Evolutionary conservation across 1,140 invertebrate species (phyloP), one percentile per base, ranked within the genome.

Genomic region (Trichoplusia ni): DNA sequence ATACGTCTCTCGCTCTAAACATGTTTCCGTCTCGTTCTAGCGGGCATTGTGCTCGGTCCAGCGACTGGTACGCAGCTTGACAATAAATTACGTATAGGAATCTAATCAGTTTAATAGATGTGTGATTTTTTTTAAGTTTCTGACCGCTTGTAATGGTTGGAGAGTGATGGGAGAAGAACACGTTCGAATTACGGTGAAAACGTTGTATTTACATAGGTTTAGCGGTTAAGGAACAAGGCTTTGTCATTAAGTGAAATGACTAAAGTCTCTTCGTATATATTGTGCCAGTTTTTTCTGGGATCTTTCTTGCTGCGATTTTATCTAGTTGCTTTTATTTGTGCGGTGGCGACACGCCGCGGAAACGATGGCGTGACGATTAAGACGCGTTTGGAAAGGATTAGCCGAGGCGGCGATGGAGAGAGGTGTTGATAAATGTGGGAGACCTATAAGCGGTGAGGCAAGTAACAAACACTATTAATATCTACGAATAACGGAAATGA

Each of bases 41-140:
- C 84, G 84, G 86, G 75, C 85, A 89, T 87, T 89, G 86, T 86
- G 86, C 86, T 68, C 67, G 67, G 64, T 47, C 69, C 68, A 60
- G 64, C 47, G 79, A 84, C 75, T 77, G 75, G 75, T 75, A 42
- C 54, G 25, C 60, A 51, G 56, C 69, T 67, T 81, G 77, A 88
- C 86, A 88, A 88, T 89, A 89, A 89, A 88, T 88, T 84, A 88
- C 82, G 69, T 86, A 86, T 89, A 81, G 81, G 81, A 88, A 88
- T 89, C 86, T 89, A 88, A 89, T 89, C 86, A 86, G 77, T 89
- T 86, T 86, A 89, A 86, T 89, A 86, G 83, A 83, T 86, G 79
- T 88, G 81, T 85, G 81, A 81, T 85, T 87, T 86, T 89, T 83
- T 77, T 84, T 79, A 77, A 76, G 75, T 23, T 76, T 71, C 73